A percentile compares a stretch with the other conserved stretches of the same genome.
phyloP scores from a whole-genome alignment of 2,797 vertebrate genomes.

The Lutjanus argentimaculatus region DNA sequence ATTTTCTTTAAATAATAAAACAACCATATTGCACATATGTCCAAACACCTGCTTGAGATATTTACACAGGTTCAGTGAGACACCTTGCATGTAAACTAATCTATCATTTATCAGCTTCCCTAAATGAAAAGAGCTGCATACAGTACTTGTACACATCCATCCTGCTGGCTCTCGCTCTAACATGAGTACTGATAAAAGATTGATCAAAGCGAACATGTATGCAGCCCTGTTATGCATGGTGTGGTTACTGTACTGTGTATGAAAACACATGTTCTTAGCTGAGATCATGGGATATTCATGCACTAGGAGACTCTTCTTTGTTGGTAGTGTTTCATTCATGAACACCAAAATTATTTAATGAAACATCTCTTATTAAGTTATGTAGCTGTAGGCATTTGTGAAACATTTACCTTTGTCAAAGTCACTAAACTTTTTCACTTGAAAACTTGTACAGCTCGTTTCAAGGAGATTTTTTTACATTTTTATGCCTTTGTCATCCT shows the following conservation, averaged over 20 bases:
- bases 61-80: constrained; percentile 15
- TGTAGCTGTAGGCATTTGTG: constrained; percentile 1
- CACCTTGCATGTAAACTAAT: constrained; percentile 42
- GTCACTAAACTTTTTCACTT: constrained; percentile 13
- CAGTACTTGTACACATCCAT: background rate
- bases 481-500: constrained; percentile 22
- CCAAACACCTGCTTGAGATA: constrained; percentile 49
- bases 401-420: constrained; percentile 2
- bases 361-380: background rate
- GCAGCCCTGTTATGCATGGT: background rate
- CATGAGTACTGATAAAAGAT: constrained; percentile 67
- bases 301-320: background rate
- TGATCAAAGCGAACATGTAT: constrained; percentile 64
- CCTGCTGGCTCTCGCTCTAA: constrained; percentile 30
- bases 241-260: constrained; percentile 15
- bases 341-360: constrained; percentile 1
- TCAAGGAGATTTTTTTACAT: constrained; percentile 16
- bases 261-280: constrained; percentile 36
- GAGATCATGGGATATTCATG: constrained; percentile 22
- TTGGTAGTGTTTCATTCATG: background rate
- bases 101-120: constrained; percentile 60
- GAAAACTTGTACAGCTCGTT: constrained; percentile 19
- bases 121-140: constrained; percentile 26
- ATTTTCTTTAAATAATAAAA: constrained; percentile 49
- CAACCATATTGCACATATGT: constrained; percentile 41